Evolutionary conservation across 2,113 vertebrate species (phyloP).

Genomic region (Pachycephala philippinensis): DNA sequence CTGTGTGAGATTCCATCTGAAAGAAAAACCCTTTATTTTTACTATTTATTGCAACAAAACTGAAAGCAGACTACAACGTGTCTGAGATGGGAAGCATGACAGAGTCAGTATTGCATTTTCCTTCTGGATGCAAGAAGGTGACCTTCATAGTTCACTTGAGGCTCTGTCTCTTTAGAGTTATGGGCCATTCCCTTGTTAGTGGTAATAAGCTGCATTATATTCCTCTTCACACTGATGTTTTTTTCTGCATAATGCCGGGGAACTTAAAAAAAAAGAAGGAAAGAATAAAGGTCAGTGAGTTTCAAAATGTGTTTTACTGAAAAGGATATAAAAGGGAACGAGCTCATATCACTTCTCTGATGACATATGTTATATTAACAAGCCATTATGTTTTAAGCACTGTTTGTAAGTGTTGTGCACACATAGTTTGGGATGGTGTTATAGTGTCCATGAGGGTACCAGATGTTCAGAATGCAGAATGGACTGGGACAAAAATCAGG

Average conservation of each 20-base stretch:
- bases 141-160: constrained; percentile 45
- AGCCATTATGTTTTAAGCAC: not conserved
- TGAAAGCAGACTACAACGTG: not conserved
- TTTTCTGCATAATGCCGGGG: not conserved
- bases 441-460: fast-evolving
- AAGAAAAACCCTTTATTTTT: not conserved
- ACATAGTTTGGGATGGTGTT: not conserved
- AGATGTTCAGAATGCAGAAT: not conserved
- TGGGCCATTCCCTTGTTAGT: constrained; percentile 39
- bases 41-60: constrained; percentile 4
- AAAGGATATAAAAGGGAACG: constrained; percentile 2
- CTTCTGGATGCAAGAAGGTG: constrained; percentile 30
- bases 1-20: not conserved
- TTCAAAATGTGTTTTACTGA: not conserved
- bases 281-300: constrained; percentile 2
- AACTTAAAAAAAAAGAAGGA: not conserved
- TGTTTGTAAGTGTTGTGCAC: not conserved
- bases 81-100: not conserved
- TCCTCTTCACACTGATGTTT: constrained; percentile 1
- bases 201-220: constrained; percentile 46
- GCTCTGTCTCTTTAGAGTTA: constrained; percentile 40
- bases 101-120: not conserved
- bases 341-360: not conserved
- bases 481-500: not conserved
- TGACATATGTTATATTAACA: not conserved